Percentiles rank a stretch among this genome's conserved stretches.
These are phyloP conservation scores for Anarhynchus alexandrinus DNA, from an alignment of 2,113 vertebrate species.

Conservation along the genomic window DNA sequence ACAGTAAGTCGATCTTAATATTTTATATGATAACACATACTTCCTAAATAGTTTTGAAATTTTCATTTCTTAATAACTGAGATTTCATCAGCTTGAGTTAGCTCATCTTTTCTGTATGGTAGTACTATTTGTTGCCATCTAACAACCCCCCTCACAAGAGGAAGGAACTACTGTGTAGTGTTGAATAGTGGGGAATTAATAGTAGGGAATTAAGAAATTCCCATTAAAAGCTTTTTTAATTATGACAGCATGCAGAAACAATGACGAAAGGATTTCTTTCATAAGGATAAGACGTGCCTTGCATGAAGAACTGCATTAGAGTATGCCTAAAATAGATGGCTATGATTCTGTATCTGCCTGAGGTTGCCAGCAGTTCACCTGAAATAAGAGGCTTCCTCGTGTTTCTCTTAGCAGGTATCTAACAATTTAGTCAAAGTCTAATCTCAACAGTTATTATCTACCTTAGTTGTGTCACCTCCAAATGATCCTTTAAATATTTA, in stretches of 20 bases:
- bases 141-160: neutral
- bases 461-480: neutral
- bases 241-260: constrained; percentile 1
- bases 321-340: neutral
- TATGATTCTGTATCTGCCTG: neutral
- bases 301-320: neutral
- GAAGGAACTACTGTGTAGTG: neutral
- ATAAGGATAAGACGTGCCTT: neutral
- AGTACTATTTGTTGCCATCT: neutral
- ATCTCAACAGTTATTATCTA: neutral
- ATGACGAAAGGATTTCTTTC: neutral
- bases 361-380: neutral
- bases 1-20: neutral
- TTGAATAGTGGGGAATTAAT: neutral
- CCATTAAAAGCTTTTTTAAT: neutral
- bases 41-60: neutral
- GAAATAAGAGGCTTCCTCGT: neutral
- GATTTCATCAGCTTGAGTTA: neutral
- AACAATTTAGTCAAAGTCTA: neutral
- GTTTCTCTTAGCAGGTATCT: neutral
- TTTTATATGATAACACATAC: neutral
- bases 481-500: constrained; percentile 14
- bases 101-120: neutral
- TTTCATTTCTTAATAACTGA: neutral
- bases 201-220: neutral